Evolutionary conservation across 2,797 vertebrate species (phyloP).

Genomic region (Cephalopachus bancanus): DNA sequence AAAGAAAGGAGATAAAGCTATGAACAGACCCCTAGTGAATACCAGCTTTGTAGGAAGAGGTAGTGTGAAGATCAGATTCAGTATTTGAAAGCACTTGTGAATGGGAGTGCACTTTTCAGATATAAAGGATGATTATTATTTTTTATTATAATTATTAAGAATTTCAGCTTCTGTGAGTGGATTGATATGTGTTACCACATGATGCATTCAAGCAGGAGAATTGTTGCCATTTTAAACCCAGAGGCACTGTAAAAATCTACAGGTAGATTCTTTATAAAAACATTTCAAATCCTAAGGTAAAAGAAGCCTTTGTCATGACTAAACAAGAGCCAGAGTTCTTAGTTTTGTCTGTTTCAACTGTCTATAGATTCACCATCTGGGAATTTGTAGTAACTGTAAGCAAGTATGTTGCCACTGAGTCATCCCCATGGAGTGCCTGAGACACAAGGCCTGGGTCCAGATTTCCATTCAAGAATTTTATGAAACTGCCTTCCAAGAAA

Average conservation of each 20-base stretch:
- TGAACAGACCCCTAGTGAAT: background rate
- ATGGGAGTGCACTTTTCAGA: background rate
- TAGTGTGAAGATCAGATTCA: background rate
- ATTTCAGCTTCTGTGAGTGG: background rate
- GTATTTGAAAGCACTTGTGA: background rate
- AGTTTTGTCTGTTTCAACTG: conserved; percentile 58
- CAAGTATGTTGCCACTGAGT: conserved; percentile 82
- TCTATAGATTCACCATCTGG: conserved; percentile 80
- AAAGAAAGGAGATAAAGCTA: background rate
- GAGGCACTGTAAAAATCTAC: background rate
- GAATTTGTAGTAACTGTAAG: conserved; percentile 76
- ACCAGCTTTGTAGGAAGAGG: background rate
- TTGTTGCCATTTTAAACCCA: conserved; percentile 29
- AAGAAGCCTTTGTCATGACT: conserved; percentile 61
- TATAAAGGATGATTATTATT: background rate
- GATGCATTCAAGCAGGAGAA: background rate
- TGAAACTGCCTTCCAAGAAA: conserved; percentile 80
- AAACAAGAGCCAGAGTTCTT: conserved; percentile 67
- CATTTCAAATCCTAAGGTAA: conserved; percentile 40
- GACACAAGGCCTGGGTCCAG: conserved; percentile 81
- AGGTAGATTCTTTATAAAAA: conserved; percentile 26
- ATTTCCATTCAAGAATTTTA: conserved; percentile 84
- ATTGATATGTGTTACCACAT: background rate
- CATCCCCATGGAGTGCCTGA: conserved; percentile 71
- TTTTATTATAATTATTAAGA: background rate